Conservation (phyloP, 2,113 vertebrate species). For the Lichenostomus cassidix region DNA sequence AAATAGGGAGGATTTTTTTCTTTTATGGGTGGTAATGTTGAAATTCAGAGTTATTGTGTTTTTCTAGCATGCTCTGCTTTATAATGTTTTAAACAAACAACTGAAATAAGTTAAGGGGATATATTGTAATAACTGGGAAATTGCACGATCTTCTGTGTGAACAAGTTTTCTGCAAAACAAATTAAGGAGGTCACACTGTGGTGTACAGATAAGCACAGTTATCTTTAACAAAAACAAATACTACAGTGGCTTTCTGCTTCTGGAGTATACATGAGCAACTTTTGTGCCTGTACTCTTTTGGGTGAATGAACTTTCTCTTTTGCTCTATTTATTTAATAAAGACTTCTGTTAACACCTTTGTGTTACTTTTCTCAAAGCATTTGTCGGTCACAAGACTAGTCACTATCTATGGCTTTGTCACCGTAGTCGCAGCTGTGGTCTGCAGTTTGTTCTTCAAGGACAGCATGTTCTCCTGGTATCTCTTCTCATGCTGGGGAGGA, state of each 20-base stretch:
- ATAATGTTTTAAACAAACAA: not conserved
- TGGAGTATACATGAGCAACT: not conserved
- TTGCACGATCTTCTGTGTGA: not conserved
- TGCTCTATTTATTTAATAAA: slow-evolving; percentile 28
- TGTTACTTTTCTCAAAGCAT: not conserved
- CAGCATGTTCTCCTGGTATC: fast-evolving
- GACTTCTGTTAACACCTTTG: not conserved
- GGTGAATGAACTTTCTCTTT: not conserved
- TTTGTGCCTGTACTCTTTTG: not conserved
- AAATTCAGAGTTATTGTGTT: not conserved
- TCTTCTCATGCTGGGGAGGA: not conserved
- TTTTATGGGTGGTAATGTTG: not conserved
- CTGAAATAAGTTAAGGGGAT: not conserved
- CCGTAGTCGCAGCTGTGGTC: fast-evolving
- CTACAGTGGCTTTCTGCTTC: not conserved
- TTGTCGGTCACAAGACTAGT: not conserved
- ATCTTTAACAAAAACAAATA: not conserved
- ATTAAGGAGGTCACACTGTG: not conserved
- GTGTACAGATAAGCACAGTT: not conserved
- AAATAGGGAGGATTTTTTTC: not conserved
- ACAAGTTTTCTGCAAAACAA: not conserved
- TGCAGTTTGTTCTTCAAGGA: not conserved
- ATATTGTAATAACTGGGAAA: not conserved
- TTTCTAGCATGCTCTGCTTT: not conserved
- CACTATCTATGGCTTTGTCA: fast-evolving